Evolutionary conservation across 2,888 invertebrate species (phyloP).

Genomic region (Heteromurus nitidus): DNA sequence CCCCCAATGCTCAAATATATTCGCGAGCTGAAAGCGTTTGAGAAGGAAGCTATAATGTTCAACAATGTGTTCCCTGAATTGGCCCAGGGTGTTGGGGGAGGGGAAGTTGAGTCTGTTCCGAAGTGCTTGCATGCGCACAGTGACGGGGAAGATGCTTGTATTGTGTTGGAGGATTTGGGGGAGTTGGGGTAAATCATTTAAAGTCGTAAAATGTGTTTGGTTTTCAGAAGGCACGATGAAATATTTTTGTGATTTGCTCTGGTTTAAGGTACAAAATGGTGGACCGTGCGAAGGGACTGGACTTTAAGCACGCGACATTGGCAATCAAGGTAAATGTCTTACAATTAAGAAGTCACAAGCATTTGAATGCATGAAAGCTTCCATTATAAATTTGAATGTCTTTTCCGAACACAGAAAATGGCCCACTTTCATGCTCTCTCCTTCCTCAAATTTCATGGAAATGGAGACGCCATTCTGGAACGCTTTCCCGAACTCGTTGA

Average conservation of each 20-base stretch:
- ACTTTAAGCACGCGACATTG: constrained; percentile 23
- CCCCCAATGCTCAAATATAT: constrained; percentile 6
- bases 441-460: constrained; percentile 25
- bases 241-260: not conserved
- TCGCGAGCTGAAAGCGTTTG: constrained; percentile 19
- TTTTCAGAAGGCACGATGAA: too few relatives aligned
- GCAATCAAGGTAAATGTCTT: constrained; percentile 23
- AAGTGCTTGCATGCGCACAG: not conserved
- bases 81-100: not conserved
- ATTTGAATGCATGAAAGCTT: constrained; percentile 12
- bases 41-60: constrained; percentile 26
- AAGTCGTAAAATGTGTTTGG: not conserved
- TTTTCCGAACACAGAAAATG: constrained; percentile 12
- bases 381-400: too few relatives aligned
- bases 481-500: constrained; percentile 18
- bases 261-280: constrained; percentile 22
- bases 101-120: constrained; percentile 4
- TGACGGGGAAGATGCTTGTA: not conserved
- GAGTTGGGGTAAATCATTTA: not conserved
- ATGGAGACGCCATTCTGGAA: constrained; percentile 23
- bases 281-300: constrained; percentile 20
- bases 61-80: constrained; percentile 10
- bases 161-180: constrained; percentile 25
- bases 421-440: constrained; percentile 30
- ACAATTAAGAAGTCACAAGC: constrained; percentile 17